Conservation (phyloP, 2,888 invertebrate species). For the Lasiommata megera region DNA sequence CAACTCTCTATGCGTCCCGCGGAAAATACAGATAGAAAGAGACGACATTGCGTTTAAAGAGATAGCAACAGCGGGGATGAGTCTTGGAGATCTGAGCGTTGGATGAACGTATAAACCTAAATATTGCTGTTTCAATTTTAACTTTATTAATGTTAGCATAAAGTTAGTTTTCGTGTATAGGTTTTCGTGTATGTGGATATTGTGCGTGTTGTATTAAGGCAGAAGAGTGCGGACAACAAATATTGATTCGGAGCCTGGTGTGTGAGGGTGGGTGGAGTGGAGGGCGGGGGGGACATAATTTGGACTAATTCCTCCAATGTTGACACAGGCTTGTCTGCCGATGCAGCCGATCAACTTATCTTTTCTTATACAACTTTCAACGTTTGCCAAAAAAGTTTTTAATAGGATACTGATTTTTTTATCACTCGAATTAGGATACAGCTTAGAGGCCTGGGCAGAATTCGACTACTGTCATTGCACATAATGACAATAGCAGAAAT, state of each 20-base stretch:
- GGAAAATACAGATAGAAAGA: constrained; percentile 71
- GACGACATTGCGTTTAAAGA: constrained; percentile 74
- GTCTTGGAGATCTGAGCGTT: constrained; percentile 40
- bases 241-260: constrained; percentile 77
- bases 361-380: constrained; percentile 60
- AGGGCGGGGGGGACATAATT: constrained; percentile 72
- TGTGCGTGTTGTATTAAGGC: constrained; percentile 79
- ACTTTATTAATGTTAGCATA: constrained; percentile 10
- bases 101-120: constrained; percentile 41
- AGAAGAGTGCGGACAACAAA: constrained; percentile 82
- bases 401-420: constrained; percentile 10
- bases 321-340: constrained; percentile 74
- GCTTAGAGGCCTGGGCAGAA: no score
- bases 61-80: constrained; percentile 72
- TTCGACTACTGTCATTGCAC: no score
- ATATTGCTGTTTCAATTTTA: constrained; percentile 20
- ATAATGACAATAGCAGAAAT: no score
- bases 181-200: constrained; percentile 53
- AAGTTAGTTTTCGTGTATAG: constrained; percentile 27
- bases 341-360: constrained; percentile 61
- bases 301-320: constrained; percentile 79
- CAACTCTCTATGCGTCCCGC: constrained; percentile 40
- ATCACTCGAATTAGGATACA: neutral
- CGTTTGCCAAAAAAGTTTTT: constrained; percentile 32
- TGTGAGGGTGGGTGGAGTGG: constrained; percentile 41